Evolutionary conservation across 2,797 vertebrate genomes (phyloP), one percentile per base, ranked within the genome.

Genomic region (Chloroceryle inda): DNA sequence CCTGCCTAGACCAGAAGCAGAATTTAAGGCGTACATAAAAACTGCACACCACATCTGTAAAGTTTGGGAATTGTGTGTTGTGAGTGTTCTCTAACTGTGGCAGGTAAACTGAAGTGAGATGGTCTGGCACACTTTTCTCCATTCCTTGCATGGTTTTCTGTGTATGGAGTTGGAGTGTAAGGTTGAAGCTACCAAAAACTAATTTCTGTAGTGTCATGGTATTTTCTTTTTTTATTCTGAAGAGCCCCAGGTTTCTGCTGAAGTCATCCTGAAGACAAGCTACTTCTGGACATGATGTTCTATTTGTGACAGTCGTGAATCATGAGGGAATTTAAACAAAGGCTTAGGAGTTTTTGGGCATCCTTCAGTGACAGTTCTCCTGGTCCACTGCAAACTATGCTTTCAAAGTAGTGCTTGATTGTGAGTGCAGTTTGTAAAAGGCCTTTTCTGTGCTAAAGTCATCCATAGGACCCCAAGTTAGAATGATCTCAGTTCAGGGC

Each of bases 301-400:
- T 83, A 37, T 10, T 85, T 80, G 40, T 80, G 52, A 31, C 18
- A 53, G 40, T 49, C 50, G 31, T 69, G 67, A 82, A 69, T 80
- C 29, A 35, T 71, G 45, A 58, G 23, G 56, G 67, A 82, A 79
- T 74, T 59, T 66, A 77, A 93, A 49, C 1, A 11, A 59, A 96
- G 97, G 17, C 56, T 84, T 85, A 80, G 61, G 49, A 27, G 18
- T 59, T 96, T 93, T 86, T 89, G 82, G 93, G 76, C 68, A 63
- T 53, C 80, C 63, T 89, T 82, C 79, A 91, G 45, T 96, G 72
- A 66, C 63, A 74, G 72, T 95, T 88, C 63, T 82, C 45, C 95
- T 92, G 55, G 68, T 75, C 81, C 45, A 63, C 55, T 89, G 56
- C 73, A 89, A 55, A 56, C 63, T 55, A 16, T 91, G 77, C 81